phyloP scores from a whole-genome alignment of 1,140 invertebrate genomes.

The Nasonia longicornis region DNA sequence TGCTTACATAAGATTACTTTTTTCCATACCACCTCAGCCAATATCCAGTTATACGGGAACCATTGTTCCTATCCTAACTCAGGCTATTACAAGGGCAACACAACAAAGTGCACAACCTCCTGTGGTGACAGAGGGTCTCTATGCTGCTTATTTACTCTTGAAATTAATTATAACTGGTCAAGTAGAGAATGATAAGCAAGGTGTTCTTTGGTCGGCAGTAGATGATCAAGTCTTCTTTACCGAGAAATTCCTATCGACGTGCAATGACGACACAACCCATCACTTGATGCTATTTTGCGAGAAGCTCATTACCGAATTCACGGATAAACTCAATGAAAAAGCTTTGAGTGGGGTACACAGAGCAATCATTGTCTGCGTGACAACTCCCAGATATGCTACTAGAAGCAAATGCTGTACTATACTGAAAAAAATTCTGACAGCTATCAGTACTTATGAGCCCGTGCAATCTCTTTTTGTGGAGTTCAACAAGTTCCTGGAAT shows the following conservation, averaged over 20 bases:
- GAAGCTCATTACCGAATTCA: constrained; percentile 74
- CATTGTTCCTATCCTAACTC: constrained; percentile 60
- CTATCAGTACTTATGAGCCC: constrained; percentile 59
- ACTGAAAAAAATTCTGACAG: constrained; percentile 60
- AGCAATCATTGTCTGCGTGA: constrained; percentile 75
- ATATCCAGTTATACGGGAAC: constrained; percentile 51
- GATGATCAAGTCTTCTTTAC: constrained; percentile 85
- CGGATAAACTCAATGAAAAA: constrained; percentile 72
- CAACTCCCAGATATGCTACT: constrained; percentile 63
- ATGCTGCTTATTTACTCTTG: constrained; percentile 80
- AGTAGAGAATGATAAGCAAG: constrained; percentile 71
- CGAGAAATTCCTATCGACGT: constrained; percentile 82
- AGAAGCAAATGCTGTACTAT: constrained; percentile 58
- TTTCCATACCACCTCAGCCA: constrained; percentile 53
- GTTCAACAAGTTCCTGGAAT: constrained; percentile 72
- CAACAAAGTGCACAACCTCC: constrained; percentile 69
- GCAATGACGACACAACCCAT: constrained; percentile 77
- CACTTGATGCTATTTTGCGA: constrained; percentile 76
- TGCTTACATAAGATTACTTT: constrained; percentile 73
- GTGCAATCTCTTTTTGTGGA: constrained; percentile 73
- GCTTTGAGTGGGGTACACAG: constrained; percentile 69
- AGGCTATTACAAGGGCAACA: constrained; percentile 60
- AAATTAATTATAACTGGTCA: constrained; percentile 72
- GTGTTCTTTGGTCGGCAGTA: constrained; percentile 76
- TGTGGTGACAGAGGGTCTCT: constrained; percentile 83